A percentile compares a stretch with the other conserved stretches of the same genome.
phyloP scores from a whole-genome alignment of 2,888 invertebrate genomes.

The Biston betularia region DNA sequence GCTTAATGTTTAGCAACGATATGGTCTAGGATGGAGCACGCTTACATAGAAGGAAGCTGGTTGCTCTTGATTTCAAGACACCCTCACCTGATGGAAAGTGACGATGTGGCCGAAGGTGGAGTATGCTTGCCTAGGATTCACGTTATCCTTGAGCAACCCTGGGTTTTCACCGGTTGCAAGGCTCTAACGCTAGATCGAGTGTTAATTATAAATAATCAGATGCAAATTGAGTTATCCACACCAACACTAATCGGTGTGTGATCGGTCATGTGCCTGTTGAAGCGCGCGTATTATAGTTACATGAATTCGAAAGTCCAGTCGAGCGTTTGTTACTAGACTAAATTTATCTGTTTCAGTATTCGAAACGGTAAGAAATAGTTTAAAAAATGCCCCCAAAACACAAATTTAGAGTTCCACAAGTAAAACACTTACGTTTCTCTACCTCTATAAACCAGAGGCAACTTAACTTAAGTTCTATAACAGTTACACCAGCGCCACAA shows the following conservation, averaged over 20 bases:
- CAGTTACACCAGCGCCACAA: too few species aligned
- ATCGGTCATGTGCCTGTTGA: conserved; percentile 1
- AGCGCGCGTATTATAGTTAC: conserved; percentile 16
- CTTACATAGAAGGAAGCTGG: too few species aligned
- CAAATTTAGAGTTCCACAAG: neutral
- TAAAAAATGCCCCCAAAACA: neutral
- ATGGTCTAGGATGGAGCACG: too few species aligned
- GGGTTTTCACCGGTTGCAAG: neutral
- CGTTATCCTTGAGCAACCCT: too few species aligned
- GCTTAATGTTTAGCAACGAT: too few species aligned
- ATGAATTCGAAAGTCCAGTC: conserved; percentile 19
- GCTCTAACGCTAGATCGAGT: neutral
- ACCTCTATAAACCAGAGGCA: too few species aligned
- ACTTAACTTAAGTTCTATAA: too few species aligned
- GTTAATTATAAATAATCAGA: conserved; percentile 15
- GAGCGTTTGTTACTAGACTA: conserved; percentile 3
- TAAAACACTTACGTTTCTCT: neutral
- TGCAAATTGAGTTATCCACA: neutral
- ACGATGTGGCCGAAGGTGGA: too few species aligned
- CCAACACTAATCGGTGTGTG: neutral
- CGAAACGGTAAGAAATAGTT: neutral
- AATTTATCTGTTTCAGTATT: conserved; percentile 1
- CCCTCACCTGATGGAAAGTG: too few species aligned
- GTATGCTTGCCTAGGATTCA: too few species aligned
- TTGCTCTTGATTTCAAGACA: too few species aligned